Evolutionary conservation across 2,113 vertebrate species (phyloP), one percentile per base, ranked within the genome.

Genomic region (Tragelaphus buxtoni): DNA sequence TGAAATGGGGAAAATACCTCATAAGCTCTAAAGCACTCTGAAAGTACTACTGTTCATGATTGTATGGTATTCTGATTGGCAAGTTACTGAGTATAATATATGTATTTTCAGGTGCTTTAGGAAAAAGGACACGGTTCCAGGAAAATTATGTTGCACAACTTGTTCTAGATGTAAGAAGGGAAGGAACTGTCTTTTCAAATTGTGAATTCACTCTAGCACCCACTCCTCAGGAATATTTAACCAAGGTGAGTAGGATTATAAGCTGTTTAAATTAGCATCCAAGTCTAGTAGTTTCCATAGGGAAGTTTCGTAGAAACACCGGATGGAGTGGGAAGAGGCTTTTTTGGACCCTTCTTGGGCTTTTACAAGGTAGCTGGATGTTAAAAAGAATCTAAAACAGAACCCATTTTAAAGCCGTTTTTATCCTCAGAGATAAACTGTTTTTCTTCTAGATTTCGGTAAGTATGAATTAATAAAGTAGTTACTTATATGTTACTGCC

Each of bases 61-160:
- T 26, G 11, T 32, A 42, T 9, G 47, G 22, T 84, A 81, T 55
- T 94, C 7, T 95, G 42, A 92, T 56, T 20, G 65, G 30, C 51
- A 86, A 65, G 53, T 96, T 18, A 16, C 7, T 26, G n/a, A 5
- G 86, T 77, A 65, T 13, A 79, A 32, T 89, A 74, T 98, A 88
- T 97, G 22, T 98, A 89, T 85, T 91, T 98, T 14, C 94, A 99
- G 99, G 99, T 98, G 99, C 99, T 96, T 98, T 99, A 93, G 99
- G 99, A 16, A 99, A 99, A 98, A 99, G 99, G 95, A 99, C 99
- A 20, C 98, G 98, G 28, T 99, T 99, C 98, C 99, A 99, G 98
- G 99, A 99, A 97, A 99, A 99, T 96, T 99, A 98, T 2, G 97
- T 99, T 97, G 99, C 99, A 89, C 99, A 99, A 98, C 99, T 99